Evolutionary conservation across 2,113 vertebrate species (phyloP).

Genomic region (Sarotherodon lohbergeri): DNA sequence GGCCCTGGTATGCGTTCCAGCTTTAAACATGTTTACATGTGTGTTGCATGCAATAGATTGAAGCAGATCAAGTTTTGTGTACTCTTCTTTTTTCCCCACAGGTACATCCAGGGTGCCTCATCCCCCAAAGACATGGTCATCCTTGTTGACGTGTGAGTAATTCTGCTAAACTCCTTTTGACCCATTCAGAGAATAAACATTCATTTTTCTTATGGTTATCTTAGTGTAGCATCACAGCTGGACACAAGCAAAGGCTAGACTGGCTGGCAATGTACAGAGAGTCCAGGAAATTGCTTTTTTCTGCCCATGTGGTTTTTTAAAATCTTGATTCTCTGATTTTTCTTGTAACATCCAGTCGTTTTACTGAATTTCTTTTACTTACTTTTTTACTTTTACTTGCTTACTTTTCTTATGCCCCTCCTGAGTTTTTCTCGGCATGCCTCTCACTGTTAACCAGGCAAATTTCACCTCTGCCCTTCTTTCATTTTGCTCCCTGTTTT

Average conservation of each 20-base stretch:
- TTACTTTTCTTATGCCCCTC: not conserved
- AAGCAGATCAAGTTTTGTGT: not conserved
- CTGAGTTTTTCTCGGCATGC: not conserved
- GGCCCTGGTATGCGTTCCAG: slow-evolving; percentile 81
- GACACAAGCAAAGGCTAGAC: not conserved
- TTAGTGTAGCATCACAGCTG: not conserved
- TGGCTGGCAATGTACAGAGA: not conserved
- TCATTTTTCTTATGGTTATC: not conserved
- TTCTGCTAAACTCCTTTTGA: not conserved
- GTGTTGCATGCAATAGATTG: not conserved
- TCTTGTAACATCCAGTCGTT: not conserved
- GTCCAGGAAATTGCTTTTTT: not conserved
- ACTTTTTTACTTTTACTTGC: too few relatives aligned
- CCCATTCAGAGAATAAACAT: not conserved
- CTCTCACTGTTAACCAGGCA: not conserved
- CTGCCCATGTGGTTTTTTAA: not conserved
- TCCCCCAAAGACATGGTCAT: slow-evolving; percentile 99
- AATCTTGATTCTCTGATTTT: not conserved
- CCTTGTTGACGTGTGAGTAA: slow-evolving; percentile 96
- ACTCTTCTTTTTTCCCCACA: slow-evolving; percentile 39
- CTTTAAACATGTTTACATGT: not conserved
- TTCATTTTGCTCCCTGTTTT: not conserved
- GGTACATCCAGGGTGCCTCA: slow-evolving; percentile 97
- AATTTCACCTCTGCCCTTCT: not conserved
- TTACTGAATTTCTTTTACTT: not conserved